Evolutionary conservation across 1,140 invertebrate genomes (phyloP).

Genomic region (Orchesella cincta): DNA sequence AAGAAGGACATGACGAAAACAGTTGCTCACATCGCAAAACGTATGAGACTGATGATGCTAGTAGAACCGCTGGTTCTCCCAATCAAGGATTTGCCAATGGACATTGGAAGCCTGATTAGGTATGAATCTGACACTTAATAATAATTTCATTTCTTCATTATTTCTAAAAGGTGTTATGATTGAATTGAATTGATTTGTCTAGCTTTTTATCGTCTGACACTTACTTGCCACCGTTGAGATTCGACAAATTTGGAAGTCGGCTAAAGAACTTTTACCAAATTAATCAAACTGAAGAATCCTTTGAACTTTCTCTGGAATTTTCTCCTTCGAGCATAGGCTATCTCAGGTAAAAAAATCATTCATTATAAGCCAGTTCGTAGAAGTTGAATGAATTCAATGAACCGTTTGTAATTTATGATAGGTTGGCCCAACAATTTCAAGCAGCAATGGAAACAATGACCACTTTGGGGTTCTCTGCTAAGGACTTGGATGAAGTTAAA

Average conservation of each 20-base stretch:
- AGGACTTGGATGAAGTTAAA: conserved; percentile 96
- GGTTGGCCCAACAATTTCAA: conserved; percentile 76
- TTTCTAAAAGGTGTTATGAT: conserved; percentile 24
- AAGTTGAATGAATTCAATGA: conserved; percentile 62
- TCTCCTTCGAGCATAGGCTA: conserved; percentile 60
- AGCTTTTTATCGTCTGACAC: conserved; percentile 61
- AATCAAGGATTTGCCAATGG: conserved; percentile 63
- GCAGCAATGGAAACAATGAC: conserved; percentile 73
- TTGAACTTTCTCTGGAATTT: conserved; percentile 57
- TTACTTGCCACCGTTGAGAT: conserved; percentile 79
- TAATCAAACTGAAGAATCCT: conserved; percentile 42
- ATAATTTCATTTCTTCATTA: background rate
- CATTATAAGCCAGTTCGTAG: conserved; percentile 60
- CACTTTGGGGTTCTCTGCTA: conserved; percentile 81
- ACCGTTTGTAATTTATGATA: conserved; percentile 54
- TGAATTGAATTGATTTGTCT: conserved; percentile 41
- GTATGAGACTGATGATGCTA: conserved; percentile 66
- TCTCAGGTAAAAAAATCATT: conserved; percentile 60
- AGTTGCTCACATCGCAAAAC: conserved; percentile 66
- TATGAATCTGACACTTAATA: conserved; percentile 54
- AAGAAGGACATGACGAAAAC: conserved; percentile 53
- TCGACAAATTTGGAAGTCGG: conserved; percentile 78
- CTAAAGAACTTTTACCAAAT: conserved; percentile 69
- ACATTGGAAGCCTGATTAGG: conserved; percentile 63
- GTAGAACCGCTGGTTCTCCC: conserved; percentile 66